Percentiles rank a stretch among this genome's conserved stretches.
Conservation (phyloP, 2,797 vertebrate species). For the Danionella dracula region DNA sequence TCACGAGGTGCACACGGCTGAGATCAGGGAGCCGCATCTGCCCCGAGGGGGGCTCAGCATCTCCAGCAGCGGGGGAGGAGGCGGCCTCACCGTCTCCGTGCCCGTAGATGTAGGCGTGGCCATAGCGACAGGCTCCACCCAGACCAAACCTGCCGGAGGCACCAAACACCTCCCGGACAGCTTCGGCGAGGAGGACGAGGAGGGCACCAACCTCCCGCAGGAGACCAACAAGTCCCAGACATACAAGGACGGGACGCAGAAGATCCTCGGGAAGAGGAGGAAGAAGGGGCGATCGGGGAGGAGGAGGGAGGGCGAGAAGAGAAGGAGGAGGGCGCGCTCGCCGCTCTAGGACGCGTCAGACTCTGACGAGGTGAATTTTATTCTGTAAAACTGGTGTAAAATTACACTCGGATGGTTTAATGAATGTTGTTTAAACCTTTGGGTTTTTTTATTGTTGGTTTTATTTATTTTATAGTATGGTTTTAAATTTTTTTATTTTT, state of each 20-base stretch:
- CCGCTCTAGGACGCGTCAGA: conserved; percentile 68
- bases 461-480: too few relatives aligned
- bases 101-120: conserved; percentile 34
- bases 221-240: conserved; percentile 90
- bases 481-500: too few relatives aligned
- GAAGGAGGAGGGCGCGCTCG: conserved; percentile 80
- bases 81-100: conserved; percentile 28
- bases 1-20: conserved; percentile 89
- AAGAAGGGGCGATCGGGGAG: conserved; percentile 81
- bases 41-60: conserved; percentile 52
- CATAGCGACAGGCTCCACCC: conserved; percentile 67
- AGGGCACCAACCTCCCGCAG: conserved; percentile 85
- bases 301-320: conserved; percentile 88
- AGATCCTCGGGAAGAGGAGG: conserved; percentile 79
- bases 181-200: conserved; percentile 76
- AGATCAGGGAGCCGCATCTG: conserved; percentile 73
- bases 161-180: conserved; percentile 82
- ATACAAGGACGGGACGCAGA: conserved; percentile 79
- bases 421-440: too few relatives aligned
- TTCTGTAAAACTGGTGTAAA: too few relatives aligned
- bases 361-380: conserved; percentile 66
- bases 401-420: too few relatives aligned
- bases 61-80: conserved; percentile 36
- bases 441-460: too few relatives aligned
- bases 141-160: conserved; percentile 82